Base-by-base conservation (phyloP, 2,113 vertebrate species). In the Pipa parva region DNA sequence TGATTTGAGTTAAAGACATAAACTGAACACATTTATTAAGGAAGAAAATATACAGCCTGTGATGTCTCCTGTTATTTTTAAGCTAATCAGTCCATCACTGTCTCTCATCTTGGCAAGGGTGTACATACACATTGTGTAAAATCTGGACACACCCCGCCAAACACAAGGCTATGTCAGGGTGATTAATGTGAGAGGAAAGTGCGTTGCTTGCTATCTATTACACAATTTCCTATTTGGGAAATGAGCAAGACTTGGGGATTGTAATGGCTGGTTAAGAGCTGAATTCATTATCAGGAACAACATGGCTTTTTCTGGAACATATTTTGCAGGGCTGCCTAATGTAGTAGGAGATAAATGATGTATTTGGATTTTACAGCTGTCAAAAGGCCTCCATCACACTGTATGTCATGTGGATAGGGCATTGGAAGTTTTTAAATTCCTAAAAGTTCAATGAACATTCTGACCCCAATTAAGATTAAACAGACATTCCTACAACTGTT, bases 391-490 rank as follows among this genome's bases (percentile, higher is more conserved):
- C 20, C 42, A 1, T 26, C 22, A 26, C 17, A 36, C 55, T 59
- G 63, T 28, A 28, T 55, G 15, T 31, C 25, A 55, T 55, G 25
- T 55, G 52, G 8, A 68, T 12, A 5, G 18, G 21, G 26, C 18
- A 46, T 11, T 59, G 45, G 42, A 68, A 51, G 56, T 51, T 68
- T 67, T 58, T 24, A 37, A 45, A 49, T 59, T 68, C 42, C 42
- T 7, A 54, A 24, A 59, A 24, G 21, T 56, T 66, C 54, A 66
- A 31, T 58, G 64, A 68, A 59, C 55, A 59, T 59, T 50, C 42
- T 68, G 55, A 68, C 56, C 56, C 55, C 45, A 50, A 59, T 68
- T 59, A 68, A 59, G 56, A 68, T 59, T 68, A 68, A 68, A 68
- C 49, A 36, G 56, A 10, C 56, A 68, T 59, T 59, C 54, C 42